phyloP scores from a whole-genome alignment of 2,113 vertebrate species.

The Recurvirostra avosetta region DNA sequence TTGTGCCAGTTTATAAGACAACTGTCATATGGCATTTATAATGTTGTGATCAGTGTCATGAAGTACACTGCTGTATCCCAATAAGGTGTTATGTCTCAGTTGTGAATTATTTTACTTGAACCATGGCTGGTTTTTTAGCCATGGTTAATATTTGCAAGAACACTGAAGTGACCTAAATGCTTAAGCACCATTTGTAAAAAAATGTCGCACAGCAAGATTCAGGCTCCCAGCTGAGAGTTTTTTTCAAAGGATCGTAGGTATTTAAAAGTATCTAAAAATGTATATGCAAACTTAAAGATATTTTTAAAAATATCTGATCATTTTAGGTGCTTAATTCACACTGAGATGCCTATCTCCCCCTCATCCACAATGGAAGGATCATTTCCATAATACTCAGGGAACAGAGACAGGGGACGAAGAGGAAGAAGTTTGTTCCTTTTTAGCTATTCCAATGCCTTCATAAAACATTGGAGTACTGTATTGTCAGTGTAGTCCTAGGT shows the following conservation, averaged over 20 bases:
- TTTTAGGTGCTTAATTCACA: not conserved
- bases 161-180: not conserved
- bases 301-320: not conserved
- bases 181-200: not conserved
- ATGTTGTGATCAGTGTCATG: not conserved
- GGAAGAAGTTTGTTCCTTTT: not conserved
- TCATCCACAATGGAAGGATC: not conserved
- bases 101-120: not conserved
- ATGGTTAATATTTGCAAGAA: not conserved
- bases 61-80: not conserved
- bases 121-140: rapidly evolving
- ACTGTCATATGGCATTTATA: not conserved
- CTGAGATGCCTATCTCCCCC: not conserved
- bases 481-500: not conserved
- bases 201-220: not conserved
- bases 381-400: not conserved
- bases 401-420: rapidly evolving
- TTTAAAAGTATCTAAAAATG: not conserved
- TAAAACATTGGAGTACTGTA: not conserved
- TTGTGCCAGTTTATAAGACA: rapidly evolving
- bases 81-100: not conserved
- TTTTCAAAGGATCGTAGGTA: not conserved
- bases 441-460: not conserved
- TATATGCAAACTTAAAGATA: rapidly evolving
- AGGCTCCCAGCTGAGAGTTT: rapidly evolving